phyloP scores from a whole-genome alignment of 2,113 vertebrate species.

The Acrocephalus kingi region DNA sequence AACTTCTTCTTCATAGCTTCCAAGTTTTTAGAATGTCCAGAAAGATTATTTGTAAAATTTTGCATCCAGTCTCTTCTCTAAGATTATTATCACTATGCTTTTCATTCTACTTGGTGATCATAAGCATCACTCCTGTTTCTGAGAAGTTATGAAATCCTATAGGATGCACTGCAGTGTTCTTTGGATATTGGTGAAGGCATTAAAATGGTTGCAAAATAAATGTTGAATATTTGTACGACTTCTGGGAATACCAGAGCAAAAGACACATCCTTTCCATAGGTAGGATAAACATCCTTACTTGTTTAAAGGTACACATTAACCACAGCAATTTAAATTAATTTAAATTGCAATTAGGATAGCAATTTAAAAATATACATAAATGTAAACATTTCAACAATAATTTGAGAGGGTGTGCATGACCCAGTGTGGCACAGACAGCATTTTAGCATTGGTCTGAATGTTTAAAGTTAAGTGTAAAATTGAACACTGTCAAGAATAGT shows the following conservation, averaged over 20 bases:
- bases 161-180: neutral
- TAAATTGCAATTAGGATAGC: neutral
- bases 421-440: neutral
- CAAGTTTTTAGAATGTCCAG: neutral
- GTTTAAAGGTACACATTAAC: neutral
- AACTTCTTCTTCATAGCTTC: neutral
- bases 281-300: neutral
- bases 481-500: neutral
- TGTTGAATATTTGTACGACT: neutral
- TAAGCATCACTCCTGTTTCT: neutral
- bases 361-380: neutral
- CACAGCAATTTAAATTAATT: neutral
- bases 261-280: neutral
- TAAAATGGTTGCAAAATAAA: neutral
- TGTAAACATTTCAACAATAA: neutral
- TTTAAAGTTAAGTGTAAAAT: neutral
- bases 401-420: accelerated
- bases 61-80: neutral
- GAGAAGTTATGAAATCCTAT: neutral
- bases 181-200: neutral
- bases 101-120: neutral
- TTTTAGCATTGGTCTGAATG: neutral
- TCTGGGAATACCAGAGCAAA: neutral
- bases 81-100: neutral
- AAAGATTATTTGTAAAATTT: neutral